These are phyloP conservation scores for Bubo scandiacus DNA, from an alignment of 2,113 vertebrate genomes.

Conservation along the genomic window DNA sequence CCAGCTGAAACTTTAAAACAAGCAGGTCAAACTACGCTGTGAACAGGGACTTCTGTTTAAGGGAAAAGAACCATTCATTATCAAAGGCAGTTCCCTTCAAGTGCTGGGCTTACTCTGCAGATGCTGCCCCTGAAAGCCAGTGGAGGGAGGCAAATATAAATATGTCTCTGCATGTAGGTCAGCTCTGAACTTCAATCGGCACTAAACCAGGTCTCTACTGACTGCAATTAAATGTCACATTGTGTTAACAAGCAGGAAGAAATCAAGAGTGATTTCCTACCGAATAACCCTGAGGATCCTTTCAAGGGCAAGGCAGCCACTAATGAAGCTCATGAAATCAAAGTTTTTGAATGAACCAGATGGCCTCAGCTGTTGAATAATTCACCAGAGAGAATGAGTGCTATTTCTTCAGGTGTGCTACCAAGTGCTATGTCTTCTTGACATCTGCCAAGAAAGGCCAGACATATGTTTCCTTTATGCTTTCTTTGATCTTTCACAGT, in stretches of 20 bases:
- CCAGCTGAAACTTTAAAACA: not conserved
- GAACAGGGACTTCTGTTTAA: not conserved
- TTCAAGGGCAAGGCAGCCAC: not conserved
- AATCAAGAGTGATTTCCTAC: not conserved
- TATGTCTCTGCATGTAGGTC: conserved; percentile 10
- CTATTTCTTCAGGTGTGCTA: conserved; percentile 29
- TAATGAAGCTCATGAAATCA: conserved; percentile 35
- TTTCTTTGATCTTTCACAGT: not conserved
- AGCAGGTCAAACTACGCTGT: not conserved
- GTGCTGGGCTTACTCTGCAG: not conserved
- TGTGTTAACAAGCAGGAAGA: conserved; percentile 29
- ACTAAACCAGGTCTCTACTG: not conserved
- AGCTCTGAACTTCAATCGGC: not conserved
- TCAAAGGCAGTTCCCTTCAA: not conserved
- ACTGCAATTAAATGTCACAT: conserved; percentile 35
- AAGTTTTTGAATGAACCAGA: conserved; percentile 1
- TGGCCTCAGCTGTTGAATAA: conserved; percentile 26
- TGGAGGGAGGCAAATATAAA: not conserved
- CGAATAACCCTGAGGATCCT: not conserved
- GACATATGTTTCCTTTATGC: not conserved
- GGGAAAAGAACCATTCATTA: not conserved
- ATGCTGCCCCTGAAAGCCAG: not conserved
- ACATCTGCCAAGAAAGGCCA: not conserved
- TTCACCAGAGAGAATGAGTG: not conserved
- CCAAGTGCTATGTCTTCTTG: not conserved